A percentile compares a stretch with the other conserved stretches of the same genome.
phyloP scores from a whole-genome alignment of 2,888 invertebrate species.

The Camponotus fellah region DNA sequence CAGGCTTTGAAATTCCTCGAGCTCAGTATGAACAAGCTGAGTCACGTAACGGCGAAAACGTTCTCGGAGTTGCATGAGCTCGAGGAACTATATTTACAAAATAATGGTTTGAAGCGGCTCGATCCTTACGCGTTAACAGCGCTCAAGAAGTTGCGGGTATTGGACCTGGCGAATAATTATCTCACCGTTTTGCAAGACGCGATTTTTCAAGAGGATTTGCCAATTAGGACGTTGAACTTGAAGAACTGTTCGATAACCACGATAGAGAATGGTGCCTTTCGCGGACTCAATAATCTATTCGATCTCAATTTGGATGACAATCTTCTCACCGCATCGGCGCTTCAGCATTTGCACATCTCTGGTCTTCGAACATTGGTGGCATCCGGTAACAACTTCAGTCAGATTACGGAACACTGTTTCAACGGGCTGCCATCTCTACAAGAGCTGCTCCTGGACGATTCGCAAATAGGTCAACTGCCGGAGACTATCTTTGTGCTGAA shows the following conservation, averaged over 20 bases:
- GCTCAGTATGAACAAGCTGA: conserved; percentile 92
- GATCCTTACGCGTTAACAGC: conserved; percentile 92
- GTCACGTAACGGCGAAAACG: conserved; percentile 90
- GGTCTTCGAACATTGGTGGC: conserved; percentile 91
- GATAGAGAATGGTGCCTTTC: conserved; percentile 92
- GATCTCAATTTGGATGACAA: conserved; percentile 93
- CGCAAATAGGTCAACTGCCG: conserved; percentile 90
- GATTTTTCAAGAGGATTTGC: conserved; percentile 92
- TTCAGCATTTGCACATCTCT: conserved; percentile 91
- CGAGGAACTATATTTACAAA: conserved; percentile 92
- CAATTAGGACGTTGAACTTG: conserved; percentile 91
- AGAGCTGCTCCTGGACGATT: conserved; percentile 90
- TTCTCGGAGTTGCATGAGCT: conserved; percentile 93
- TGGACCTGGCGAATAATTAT: conserved; percentile 94
- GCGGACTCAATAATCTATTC: conserved; percentile 91
- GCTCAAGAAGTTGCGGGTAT: conserved; percentile 91
- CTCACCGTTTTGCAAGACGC: conserved; percentile 91
- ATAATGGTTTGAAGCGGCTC: conserved; percentile 91
- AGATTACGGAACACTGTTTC: conserved; percentile 91
- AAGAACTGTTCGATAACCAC: conserved; percentile 92
- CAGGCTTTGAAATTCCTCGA: conserved; percentile 93
- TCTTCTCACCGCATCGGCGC: conserved; percentile 89
- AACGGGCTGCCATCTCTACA: conserved; percentile 93
- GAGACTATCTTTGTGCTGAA: conserved; percentile 92
- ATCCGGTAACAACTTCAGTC: conserved; percentile 93